Evolutionary conservation across 2,888 invertebrate genomes (phyloP).

Genomic region (Philereme vetulata): DNA sequence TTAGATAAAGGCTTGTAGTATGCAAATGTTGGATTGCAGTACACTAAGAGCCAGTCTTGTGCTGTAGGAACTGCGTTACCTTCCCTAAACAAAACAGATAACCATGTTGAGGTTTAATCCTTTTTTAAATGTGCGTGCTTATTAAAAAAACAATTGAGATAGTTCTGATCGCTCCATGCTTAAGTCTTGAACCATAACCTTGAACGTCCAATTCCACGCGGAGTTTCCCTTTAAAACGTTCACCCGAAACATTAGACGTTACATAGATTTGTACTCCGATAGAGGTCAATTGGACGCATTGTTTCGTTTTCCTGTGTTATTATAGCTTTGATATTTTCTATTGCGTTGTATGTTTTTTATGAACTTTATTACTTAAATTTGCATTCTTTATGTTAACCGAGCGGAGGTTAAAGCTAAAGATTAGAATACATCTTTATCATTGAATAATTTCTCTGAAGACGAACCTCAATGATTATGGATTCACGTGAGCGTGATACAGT

Average conservation of each 20-base stretch:
- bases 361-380: slow-evolving; percentile 31
- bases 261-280: slow-evolving; percentile 70
- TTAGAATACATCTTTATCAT: neutral
- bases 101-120: too few relatives aligned
- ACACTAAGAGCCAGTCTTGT: too few relatives aligned
- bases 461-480: too few relatives aligned
- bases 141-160: too few relatives aligned
- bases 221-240: slow-evolving; percentile 73
- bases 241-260: slow-evolving; percentile 73
- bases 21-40: too few relatives aligned
- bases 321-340: slow-evolving; percentile 42
- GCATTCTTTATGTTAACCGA: slow-evolving; percentile 26
- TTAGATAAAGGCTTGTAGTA: too few relatives aligned
- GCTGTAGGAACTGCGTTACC: too few relatives aligned
- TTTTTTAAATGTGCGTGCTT: too few relatives aligned
- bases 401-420: neutral
- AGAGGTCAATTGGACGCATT: slow-evolving; percentile 62
- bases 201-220: slow-evolving; percentile 68
- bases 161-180: slow-evolving; percentile 34
- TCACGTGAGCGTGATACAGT: too few relatives aligned
- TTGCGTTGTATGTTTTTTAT: slow-evolving; percentile 38
- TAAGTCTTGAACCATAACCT: slow-evolving; percentile 45
- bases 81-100: too few relatives aligned
- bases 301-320: slow-evolving; percentile 66
- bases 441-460: too few relatives aligned